Percentiles rank a stretch among this genome's conserved stretches.
phyloP scores from a whole-genome alignment of 1,140 invertebrate species.

The Hypsibius dujardini region DNA sequence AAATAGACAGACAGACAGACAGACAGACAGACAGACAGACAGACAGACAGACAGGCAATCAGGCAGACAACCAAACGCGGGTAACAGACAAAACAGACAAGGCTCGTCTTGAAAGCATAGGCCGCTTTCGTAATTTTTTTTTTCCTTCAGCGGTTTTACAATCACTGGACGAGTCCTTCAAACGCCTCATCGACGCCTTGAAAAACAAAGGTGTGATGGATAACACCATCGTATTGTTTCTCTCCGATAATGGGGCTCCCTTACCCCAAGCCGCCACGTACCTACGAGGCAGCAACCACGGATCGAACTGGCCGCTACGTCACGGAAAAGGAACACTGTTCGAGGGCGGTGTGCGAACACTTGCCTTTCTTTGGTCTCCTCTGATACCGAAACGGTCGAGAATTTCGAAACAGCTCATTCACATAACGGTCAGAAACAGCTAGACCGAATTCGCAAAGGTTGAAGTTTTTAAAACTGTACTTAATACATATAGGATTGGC shows the following conservation, averaged over 20 bases:
- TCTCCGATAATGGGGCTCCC: slow-evolving; percentile 8
- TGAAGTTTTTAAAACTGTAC: too few relatives aligned
- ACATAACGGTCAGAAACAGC: too few relatives aligned
- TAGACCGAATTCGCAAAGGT: too few relatives aligned
- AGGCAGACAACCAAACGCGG: too few relatives aligned
- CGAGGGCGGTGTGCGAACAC: slow-evolving; percentile 8
- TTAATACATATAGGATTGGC: too few relatives aligned
- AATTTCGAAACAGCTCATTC: slow-evolving; percentile 21
- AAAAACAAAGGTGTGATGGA: background rate
- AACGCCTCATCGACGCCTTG: background rate
- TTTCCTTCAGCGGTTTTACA: background rate
- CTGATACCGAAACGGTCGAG: slow-evolving; percentile 2
- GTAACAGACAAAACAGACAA: too few relatives aligned
- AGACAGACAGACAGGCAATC: too few relatives aligned
- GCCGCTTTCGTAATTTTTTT: too few relatives aligned
- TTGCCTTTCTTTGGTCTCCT: background rate
- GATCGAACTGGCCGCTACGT: slow-evolving; percentile 5
- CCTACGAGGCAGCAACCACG: slow-evolving; percentile 16
- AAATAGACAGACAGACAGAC: too few relatives aligned
- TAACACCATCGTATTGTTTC: slow-evolving; percentile 8
- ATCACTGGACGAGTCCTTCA: slow-evolving; percentile 9
- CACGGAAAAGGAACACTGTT: slow-evolving; percentile 18
- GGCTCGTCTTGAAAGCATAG: too few relatives aligned
- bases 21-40: too few relatives aligned
- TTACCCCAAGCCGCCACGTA: background rate